Base-by-base conservation (phyloP, 2,888 invertebrate genomes). In the Dasypogon diadema region DNA sequence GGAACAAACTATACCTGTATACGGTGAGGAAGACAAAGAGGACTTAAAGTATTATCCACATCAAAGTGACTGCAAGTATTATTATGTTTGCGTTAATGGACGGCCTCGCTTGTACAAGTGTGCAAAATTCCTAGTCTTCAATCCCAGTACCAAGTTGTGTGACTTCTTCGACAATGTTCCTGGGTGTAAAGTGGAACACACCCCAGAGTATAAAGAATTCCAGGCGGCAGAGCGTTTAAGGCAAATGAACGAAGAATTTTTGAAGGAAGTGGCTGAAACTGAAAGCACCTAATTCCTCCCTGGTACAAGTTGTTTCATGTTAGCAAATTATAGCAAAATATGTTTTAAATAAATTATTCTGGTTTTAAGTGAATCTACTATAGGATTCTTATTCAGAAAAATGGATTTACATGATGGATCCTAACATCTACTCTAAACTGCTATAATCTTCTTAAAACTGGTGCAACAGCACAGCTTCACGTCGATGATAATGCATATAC, bases 91-190 rank as follows among this genome's bases (percentile, higher is more conserved):
- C 82, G 89, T 94, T 1, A 89, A 91, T 30, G 90, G 90, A 21
- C 90, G 89, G 78, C 96, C 96, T 0, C 89, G 96, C 37, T 87
- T 92, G 14, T 89, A 92, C 79, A 90, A 90, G 79, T 96, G 96
- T 82, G 93, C 93, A 5, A 90, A 91, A 74, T 93, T 92, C 79
- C 88, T 90, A 37, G 95, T 92, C 0, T 96, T 93, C 85, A 94
- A 94, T 82, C 92, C 92, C 5, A 84, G 91, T 34, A 90, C 89
- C 1, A 90, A 90, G 73, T 86, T 89, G 24, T 96, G 96, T 81
- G 93, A 94, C 75, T 85, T 83, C 79, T 83, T 84, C 78, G 83
- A 81, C 56, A 82, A 83, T 34, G 82, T 84, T 12, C 82, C 84
- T 2, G 84, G 83, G 42, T 85, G 85, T 76, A 84, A 84, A 70